These are phyloP conservation scores for Eulithis testata DNA, from an alignment of 2,888 invertebrate genomes.

Conservation along the genomic window DNA sequence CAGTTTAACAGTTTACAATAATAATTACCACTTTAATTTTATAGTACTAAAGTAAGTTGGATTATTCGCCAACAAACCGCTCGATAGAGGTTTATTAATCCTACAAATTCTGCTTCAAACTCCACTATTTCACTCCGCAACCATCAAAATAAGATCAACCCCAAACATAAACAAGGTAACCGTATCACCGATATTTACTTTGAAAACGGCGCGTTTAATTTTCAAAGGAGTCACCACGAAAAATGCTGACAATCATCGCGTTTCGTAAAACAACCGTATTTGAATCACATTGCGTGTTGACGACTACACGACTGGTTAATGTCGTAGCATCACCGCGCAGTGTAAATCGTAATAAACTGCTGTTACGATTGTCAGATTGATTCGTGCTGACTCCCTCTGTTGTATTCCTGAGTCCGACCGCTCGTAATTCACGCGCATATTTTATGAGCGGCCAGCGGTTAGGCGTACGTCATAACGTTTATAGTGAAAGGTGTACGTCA, in stretches of 20 bases:
- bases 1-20: too few relatives aligned
- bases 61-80: too few relatives aligned
- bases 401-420: constrained; percentile 52
- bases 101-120: constrained; percentile 13
- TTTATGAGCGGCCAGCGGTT: constrained; percentile 69
- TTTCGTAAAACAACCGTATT: too few relatives aligned
- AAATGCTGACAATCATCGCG: too few relatives aligned
- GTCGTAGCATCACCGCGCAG: too few relatives aligned
- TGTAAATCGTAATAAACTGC: too few relatives aligned
- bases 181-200: constrained; percentile 49
- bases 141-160: constrained; percentile 35
- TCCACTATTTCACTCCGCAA: constrained; percentile 21
- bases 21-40: too few relatives aligned
- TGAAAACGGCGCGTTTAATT: constrained; percentile 57
- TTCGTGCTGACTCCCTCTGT: constrained; percentile 16
- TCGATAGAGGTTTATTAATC: constrained; percentile 2
- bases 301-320: too few relatives aligned
- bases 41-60: too few relatives aligned
- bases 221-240: constrained; percentile 40
- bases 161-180: constrained; percentile 37
- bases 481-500: constrained; percentile 46
- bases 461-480: constrained; percentile 62
- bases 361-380: too few relatives aligned
- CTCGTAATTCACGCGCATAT: constrained; percentile 71
- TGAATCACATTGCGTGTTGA: too few relatives aligned